Conservation (phyloP, 2,888 invertebrate genomes). For the Drosophila buzzatii region DNA sequence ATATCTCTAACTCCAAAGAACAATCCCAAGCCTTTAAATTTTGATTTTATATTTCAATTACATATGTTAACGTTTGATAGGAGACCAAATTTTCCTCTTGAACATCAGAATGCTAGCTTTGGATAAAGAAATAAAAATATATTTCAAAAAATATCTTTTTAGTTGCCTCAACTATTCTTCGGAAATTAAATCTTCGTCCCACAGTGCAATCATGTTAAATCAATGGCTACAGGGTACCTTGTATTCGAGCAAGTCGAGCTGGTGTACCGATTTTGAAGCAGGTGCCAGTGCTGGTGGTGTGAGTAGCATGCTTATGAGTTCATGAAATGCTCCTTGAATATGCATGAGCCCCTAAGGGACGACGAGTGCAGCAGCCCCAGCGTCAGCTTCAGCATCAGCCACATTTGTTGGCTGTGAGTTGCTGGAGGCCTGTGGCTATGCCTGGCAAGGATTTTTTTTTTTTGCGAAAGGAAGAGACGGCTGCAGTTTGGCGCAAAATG, state of each 20-base stretch:
- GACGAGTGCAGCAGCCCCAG: slow-evolving; percentile 54
- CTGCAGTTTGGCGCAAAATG: slow-evolving; percentile 39
- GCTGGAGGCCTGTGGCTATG: slow-evolving; percentile 34
- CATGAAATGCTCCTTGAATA: slow-evolving; percentile 77
- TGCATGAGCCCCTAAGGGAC: slow-evolving; percentile 75
- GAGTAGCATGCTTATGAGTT: slow-evolving; percentile 75
- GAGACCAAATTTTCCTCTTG: too few species aligned
- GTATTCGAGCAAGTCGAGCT: not conserved
- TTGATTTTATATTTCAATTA: too few species aligned
- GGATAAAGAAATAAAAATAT: not conserved
- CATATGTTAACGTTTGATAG: too few species aligned
- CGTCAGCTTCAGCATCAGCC: slow-evolving; percentile 9
- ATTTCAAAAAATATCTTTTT: not conserved
- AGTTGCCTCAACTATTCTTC: not conserved
- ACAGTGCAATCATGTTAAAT: not conserved
- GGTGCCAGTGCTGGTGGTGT: slow-evolving; percentile 27
- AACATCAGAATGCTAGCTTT: not conserved
- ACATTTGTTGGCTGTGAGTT: slow-evolving; percentile 18
- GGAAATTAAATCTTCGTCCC: not conserved
- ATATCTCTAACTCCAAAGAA: too few species aligned
- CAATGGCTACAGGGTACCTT: slow-evolving; percentile 8
- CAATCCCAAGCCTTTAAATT: too few species aligned
- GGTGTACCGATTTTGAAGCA: slow-evolving; percentile 2
- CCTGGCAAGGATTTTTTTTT: slow-evolving; percentile 60
- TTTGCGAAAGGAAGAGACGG: slow-evolving; percentile 6